Evolutionary conservation across 1,140 invertebrate genomes (phyloP), one percentile per base, ranked within the genome.

Genomic region (Macrobrachium rosenbergii): DNA sequence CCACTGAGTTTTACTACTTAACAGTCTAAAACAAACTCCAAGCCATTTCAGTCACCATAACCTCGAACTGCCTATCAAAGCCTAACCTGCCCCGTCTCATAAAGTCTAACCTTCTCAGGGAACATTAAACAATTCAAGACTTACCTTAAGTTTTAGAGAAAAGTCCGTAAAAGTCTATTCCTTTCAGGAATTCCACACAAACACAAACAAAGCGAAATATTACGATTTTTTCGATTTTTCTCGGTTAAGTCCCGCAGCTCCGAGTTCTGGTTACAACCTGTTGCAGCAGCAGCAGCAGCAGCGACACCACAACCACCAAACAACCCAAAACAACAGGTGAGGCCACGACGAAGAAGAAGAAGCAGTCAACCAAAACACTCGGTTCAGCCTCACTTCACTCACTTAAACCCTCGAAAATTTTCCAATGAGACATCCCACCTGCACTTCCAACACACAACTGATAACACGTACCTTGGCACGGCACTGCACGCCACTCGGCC

Each of bases 311-410:
- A 8, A 52, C 52, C 52, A 52, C 7, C 52, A 52, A 52, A 52
- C 52, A 12, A 12, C 28, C 28, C 28, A 37, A 37, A 37, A 37
- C 52, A 52, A 23, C 21, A 37, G 21, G 6, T 6, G 67, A 17
- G 21, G n/a, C 28, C 12, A n/a, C 2, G 64, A 28, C 11, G 67
- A 21, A 21, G n/a, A 69, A 69, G 37, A 67, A 21, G 28, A 69
- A 69, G 64, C 21, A 12, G 23, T 72, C 6, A 72, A 72, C 69
- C 69, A 72, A 72, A 72, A 72, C 69, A 72, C 69, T 28, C 16
- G 69, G 69, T 72, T 72, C 69, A 23, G 23, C 69, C 23, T 28
- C 23, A n/a, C 19, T 28, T 67, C 64, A 67, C 69, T 72, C 69
- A 28, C 69, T 43, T 28, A 23, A 21, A 28, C 69, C 16, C 69